phyloP scores from a whole-genome alignment of 2,797 vertebrate genomes.

The Dicrostonyx torquatus region DNA sequence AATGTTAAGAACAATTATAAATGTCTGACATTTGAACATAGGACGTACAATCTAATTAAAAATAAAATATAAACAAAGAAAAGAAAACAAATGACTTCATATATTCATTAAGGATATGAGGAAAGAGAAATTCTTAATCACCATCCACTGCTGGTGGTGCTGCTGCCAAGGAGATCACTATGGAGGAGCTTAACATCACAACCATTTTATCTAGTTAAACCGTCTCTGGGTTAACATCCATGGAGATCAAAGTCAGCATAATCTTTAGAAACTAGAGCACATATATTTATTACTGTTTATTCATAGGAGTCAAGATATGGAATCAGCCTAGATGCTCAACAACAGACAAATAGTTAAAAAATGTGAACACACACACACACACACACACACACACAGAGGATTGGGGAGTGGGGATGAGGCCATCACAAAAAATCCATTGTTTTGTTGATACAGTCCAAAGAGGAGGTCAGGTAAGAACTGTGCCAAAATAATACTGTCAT shows the following conservation, averaged over 20 bases:
- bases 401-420: not conserved
- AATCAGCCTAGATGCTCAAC: not conserved
- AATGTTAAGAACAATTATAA: conserved; percentile 8
- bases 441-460: not conserved
- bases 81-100: not conserved
- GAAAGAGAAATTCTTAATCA: not conserved
- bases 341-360: not conserved
- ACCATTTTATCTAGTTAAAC: not conserved
- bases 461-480: not conserved
- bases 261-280: not conserved
- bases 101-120: not conserved
- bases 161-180: no score
- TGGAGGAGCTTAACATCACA: no score
- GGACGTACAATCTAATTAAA: conserved; percentile 29
- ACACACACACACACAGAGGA: not conserved
- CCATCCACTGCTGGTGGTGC: no score
- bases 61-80: conserved; percentile 22
- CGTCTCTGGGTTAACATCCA: not conserved
- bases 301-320: not conserved
- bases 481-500: not conserved
- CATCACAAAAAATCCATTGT: not conserved
- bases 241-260: not conserved
- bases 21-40: not conserved
- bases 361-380: not conserved
- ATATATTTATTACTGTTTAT: not conserved